phyloP scores from a whole-genome alignment of 92 coral and sea anemone species.

The Zoanthus sansibaricus region DNA sequence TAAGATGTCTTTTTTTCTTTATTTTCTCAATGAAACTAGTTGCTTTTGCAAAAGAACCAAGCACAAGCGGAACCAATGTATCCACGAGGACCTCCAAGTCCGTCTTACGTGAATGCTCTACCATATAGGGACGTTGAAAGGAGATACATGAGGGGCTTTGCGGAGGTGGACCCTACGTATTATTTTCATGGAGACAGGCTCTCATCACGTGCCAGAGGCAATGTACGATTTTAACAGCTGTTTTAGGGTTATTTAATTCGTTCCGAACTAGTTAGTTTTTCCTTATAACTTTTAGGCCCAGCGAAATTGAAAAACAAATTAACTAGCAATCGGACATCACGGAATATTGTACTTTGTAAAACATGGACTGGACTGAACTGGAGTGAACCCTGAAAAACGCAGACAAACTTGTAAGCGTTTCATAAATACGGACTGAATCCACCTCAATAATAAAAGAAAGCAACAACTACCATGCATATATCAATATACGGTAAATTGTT shows the following conservation, averaged over 20 bases:
- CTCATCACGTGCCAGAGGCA: not conserved
- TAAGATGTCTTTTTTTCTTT: not conserved
- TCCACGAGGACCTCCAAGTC: slow-evolving; percentile 13
- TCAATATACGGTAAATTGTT: too few relatives aligned
- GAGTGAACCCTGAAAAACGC: too few relatives aligned
- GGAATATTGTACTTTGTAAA: too few relatives aligned
- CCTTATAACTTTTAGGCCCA: too few relatives aligned
- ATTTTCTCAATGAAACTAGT: not conserved
- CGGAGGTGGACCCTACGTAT: not conserved
- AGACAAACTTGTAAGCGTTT: too few relatives aligned
- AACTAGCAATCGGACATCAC: too few relatives aligned
- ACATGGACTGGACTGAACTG: too few relatives aligned
- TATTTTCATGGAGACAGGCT: not conserved
- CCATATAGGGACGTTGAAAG: slow-evolving; percentile 7
- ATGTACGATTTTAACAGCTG: not conserved
- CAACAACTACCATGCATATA: too few relatives aligned
- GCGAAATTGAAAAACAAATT: too few relatives aligned
- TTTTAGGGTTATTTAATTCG: not conserved
- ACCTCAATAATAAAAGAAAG: too few relatives aligned
- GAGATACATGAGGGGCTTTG: not conserved
- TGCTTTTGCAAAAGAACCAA: not conserved
- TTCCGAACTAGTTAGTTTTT: too few relatives aligned
- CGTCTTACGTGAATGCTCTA: not conserved
- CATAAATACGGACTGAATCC: too few relatives aligned
- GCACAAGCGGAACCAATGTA: slow-evolving; percentile 21